Base-by-base conservation (phyloP, 2,888 invertebrate genomes). In the Cephus runcator region DNA sequence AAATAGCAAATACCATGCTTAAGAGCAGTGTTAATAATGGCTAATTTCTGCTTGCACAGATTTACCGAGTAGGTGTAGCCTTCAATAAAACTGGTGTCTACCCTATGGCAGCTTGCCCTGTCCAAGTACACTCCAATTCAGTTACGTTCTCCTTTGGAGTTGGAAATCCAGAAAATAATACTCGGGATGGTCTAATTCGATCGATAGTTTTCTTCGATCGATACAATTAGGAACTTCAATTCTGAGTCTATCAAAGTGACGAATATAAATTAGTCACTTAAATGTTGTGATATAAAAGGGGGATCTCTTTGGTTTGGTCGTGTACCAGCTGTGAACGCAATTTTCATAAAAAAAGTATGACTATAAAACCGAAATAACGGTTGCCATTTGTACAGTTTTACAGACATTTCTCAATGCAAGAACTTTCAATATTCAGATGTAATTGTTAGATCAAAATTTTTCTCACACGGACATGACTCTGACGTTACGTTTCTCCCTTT, bases 41-140 rank as follows among this genome's bases (percentile, higher is more conserved):
- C 30, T 12, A 23, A 56, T 33, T 56, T 34, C 87, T 88, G 23
- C 23, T 15, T 56, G 2, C 2, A 77, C 91, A 96, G 94, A 93
- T 95, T 77, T 97, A 97, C 91, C 95, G 96, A 90, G 95, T 97
- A 84, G 96, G 96, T 75, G 96, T 97, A 35, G 96, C 96, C 73
- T 94, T 97, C 92, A 96, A 97, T 92, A 96, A 96, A 89, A 93
- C 94, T 81, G 97, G 97, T 23, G 95, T 95, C 94, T 97, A 97
- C 92, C 96, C 96, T 11, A 94, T 95, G 93, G 96, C 96, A 81
- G 93, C 94, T 9, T 96, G 96, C 88, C 94, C 94, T 0, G 94
- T 94, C 85, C 94, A 94, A 94, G 95, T 40, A 93, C 93, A 11
- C 3, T 95, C 95, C 74, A 95, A 96, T 88, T 94, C 94, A 1